Conservation (phyloP, 1,140 invertebrate genomes). For the Dolichoris vasculosae region DNA sequence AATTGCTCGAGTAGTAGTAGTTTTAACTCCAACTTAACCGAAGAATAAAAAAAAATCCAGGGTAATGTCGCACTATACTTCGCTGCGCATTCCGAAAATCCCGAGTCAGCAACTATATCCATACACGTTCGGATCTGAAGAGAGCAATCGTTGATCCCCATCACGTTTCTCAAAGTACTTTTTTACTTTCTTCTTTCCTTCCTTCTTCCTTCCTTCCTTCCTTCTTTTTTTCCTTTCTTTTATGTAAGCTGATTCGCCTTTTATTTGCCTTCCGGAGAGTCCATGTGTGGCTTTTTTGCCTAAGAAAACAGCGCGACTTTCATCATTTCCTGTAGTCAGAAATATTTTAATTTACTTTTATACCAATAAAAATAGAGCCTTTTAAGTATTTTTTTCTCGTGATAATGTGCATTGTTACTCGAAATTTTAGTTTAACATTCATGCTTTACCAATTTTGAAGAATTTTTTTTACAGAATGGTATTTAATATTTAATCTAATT, state of each 20-base stretch:
- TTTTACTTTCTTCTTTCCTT: slow-evolving; percentile 43
- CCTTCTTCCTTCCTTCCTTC: slow-evolving; percentile 34
- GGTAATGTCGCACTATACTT: slow-evolving; percentile 37
- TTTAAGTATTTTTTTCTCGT: background rate
- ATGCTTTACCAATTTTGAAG: background rate
- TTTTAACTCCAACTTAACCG: background rate
- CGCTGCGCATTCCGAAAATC: slow-evolving; percentile 55
- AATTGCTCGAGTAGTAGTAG: background rate
- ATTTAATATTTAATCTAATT: background rate
- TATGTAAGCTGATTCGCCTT: slow-evolving; percentile 32
- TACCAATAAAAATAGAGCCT: background rate
- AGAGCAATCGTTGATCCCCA: slow-evolving; percentile 41
- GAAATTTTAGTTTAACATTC: background rate
- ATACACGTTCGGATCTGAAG: background rate
- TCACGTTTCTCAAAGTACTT: slow-evolving; percentile 47
- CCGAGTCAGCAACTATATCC: slow-evolving; percentile 57
- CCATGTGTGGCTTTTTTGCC: slow-evolving; percentile 18
- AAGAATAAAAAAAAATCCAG: slow-evolving; percentile 18
- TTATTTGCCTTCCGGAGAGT: slow-evolving; percentile 33
- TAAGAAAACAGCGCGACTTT: background rate
- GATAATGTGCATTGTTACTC: background rate
- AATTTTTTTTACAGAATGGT: background rate
- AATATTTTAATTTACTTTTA: background rate
- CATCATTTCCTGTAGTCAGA: background rate
- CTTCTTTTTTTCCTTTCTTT: slow-evolving; percentile 14